Base-by-base conservation (phyloP, 2,113 vertebrate species). In the Corapipo altera region DNA sequence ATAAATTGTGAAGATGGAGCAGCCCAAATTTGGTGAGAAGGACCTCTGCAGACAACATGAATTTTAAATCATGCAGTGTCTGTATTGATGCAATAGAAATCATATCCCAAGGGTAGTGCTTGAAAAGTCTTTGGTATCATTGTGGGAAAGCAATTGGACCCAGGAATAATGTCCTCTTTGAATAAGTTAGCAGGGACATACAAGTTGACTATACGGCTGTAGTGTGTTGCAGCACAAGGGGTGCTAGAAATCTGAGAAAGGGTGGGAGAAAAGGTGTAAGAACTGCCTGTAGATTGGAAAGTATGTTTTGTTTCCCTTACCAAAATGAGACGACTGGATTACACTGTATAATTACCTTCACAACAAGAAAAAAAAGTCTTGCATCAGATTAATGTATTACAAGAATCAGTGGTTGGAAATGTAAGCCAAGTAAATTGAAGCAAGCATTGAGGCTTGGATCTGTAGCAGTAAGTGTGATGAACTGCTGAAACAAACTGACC, bases 321-420 rank as follows among this genome's bases (percentile, higher is more conserved):
- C 69, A 90, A 93, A 94, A 88, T 6, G 59, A 91, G 59, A 73
- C 51, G 74, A 72, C 78, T 85, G 75, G 57, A 94, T 90, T 94
- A 74, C 64, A 71, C 64, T 77, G 78, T 57, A 80, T 86, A 89
- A 94, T 83, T 96, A 92, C 75, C 69, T 93, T 94, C 90, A 90
- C 39, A 90, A 85, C 43, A 80, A 84, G 59, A 26, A 61, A 89
- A 84, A 69, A 84, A 83, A 18, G 52, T 61, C 61, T 95, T 78
- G 57, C 77, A 92, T 96, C 80, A 91, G 69, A 93, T 69, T 77
- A 81, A 71, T 44, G 41, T 81, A 78, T 91, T 91, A 71, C 82
- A 95, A 90, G 72, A 95, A 93, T 86, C 76, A 72, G 95, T 94
- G 92, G 85, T 85, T 91, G 65, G 85, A 93, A 93, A 95, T 67